These are phyloP conservation scores for Lordiphosa stackelbergi DNA, from an alignment of 1,140 invertebrate species.

Conservation along the genomic window DNA sequence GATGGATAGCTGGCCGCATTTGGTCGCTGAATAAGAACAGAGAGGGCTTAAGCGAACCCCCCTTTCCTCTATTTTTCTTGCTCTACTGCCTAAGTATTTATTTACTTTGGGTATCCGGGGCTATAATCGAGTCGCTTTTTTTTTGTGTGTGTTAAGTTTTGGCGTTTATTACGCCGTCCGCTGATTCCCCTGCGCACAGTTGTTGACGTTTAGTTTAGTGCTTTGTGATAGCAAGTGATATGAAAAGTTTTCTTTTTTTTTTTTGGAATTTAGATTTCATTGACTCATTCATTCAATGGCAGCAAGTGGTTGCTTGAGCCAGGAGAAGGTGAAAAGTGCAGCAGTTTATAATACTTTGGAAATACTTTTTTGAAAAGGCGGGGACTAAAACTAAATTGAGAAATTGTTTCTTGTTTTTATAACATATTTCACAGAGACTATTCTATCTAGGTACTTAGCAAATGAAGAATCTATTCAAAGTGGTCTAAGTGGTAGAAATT, in stretches of 20 bases:
- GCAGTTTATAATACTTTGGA: too few species aligned
- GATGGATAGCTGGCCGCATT: constrained; percentile 33
- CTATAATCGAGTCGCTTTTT: constrained; percentile 11
- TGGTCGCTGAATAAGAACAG: constrained; percentile 35
- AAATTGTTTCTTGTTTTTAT: too few species aligned
- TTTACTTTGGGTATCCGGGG: constrained; percentile 26
- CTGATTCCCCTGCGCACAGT: constrained; percentile 7
- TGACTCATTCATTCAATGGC: constrained; percentile 20
- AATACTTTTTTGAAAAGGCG: too few species aligned
- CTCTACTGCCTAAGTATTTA: too few species aligned
- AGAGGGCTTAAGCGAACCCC: not conserved
- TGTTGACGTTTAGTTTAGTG: too few species aligned
- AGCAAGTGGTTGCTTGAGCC: too few species aligned
- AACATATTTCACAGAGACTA: too few species aligned
- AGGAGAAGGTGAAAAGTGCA: too few species aligned
- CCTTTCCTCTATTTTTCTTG: not conserved
- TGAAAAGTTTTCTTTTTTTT: constrained; percentile 17
- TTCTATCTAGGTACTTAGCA: too few species aligned
- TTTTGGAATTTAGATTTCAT: constrained; percentile 25
- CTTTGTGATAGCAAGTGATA: constrained; percentile 49
- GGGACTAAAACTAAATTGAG: too few species aligned
- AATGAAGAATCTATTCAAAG: too few species aligned
- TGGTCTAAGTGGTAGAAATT: too few species aligned
- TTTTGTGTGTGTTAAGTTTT: constrained; percentile 22
- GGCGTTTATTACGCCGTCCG: constrained; percentile 47